Conservation (phyloP, 2,888 invertebrate species). For the Brenthis ino region DNA sequence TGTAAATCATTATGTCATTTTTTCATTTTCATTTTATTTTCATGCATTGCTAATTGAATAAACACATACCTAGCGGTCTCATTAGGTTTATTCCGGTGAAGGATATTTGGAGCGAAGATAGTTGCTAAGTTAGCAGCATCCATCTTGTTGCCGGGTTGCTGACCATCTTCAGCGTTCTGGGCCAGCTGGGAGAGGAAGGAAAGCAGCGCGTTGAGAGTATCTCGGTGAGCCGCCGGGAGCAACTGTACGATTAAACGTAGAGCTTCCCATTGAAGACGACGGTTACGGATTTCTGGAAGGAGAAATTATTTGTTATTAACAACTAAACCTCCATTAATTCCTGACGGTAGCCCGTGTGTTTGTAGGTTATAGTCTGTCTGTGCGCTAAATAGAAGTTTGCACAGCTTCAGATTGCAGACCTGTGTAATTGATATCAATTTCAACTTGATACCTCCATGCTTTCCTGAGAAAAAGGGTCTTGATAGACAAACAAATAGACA, state of each 20-base stretch:
- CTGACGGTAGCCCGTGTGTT: too few relatives aligned
- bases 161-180: slow-evolving; percentile 86
- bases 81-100: slow-evolving; percentile 89
- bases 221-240: slow-evolving; percentile 92
- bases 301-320: too few relatives aligned
- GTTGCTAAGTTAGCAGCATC: slow-evolving; percentile 95
- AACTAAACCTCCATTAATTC: too few relatives aligned
- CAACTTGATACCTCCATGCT: too few relatives aligned
- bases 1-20: too few relatives aligned
- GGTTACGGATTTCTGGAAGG: slow-evolving; percentile 88
- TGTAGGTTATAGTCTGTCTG: too few relatives aligned
- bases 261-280: slow-evolving; percentile 91
- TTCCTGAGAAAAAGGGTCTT: too few relatives aligned
- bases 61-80: slow-evolving; percentile 55
- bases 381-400: too few relatives aligned
- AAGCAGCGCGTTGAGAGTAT: slow-evolving; percentile 92
- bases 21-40: too few relatives aligned
- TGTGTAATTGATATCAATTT: too few relatives aligned
- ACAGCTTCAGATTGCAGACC: too few relatives aligned
- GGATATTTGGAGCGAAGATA: slow-evolving; percentile 96
- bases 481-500: too few relatives aligned
- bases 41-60: neutral
- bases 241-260: slow-evolving; percentile 92
- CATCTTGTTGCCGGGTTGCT: slow-evolving; percentile 94
- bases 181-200: slow-evolving; percentile 91